Percentiles rank a stretch among this genome's conserved stretches.
Conservation (phyloP, 2,888 invertebrate genomes). For the Nycteola revayana region DNA sequence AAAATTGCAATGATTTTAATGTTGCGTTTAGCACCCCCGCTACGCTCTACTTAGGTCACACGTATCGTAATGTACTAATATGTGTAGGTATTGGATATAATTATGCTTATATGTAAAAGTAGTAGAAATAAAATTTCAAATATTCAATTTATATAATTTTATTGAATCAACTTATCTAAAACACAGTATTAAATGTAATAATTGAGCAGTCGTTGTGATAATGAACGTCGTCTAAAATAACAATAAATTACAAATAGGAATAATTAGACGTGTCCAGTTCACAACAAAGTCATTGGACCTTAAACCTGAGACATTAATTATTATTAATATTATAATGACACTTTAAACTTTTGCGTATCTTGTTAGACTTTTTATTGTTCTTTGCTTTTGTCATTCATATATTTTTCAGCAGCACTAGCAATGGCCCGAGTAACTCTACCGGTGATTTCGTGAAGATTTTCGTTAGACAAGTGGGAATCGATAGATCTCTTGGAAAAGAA, state of each 20-base stretch:
- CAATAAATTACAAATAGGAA: slow-evolving; percentile 7
- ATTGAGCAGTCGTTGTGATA: slow-evolving; percentile 52
- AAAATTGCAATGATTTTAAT: too few species aligned
- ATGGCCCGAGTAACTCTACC: slow-evolving; percentile 70
- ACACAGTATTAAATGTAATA: too few species aligned
- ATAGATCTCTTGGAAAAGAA: slow-evolving; percentile 72
- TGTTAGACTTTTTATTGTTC: slow-evolving; percentile 10
- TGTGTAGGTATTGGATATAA: too few species aligned
- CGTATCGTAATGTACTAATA: too few species aligned
- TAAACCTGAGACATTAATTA: too few species aligned
- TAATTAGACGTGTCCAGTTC: slow-evolving; percentile 71
- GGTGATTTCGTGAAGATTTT: slow-evolving; percentile 73
- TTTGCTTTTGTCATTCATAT: slow-evolving; percentile 43
- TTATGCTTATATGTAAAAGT: too few species aligned
- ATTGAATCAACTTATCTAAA: too few species aligned
- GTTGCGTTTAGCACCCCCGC: too few species aligned
- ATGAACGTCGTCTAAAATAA: slow-evolving; percentile 66
- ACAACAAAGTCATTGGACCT: slow-evolving; percentile 58
- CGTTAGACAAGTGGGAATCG: slow-evolving; percentile 67
- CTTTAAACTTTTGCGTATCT: too few species aligned
- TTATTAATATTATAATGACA: background rate
- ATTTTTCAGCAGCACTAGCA: slow-evolving; percentile 65
- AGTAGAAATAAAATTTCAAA: too few species aligned
- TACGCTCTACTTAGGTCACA: too few species aligned
- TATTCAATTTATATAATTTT: too few species aligned